Base-by-base conservation (phyloP, 2,888 invertebrate species). In the Drosophila ezoana region DNA sequence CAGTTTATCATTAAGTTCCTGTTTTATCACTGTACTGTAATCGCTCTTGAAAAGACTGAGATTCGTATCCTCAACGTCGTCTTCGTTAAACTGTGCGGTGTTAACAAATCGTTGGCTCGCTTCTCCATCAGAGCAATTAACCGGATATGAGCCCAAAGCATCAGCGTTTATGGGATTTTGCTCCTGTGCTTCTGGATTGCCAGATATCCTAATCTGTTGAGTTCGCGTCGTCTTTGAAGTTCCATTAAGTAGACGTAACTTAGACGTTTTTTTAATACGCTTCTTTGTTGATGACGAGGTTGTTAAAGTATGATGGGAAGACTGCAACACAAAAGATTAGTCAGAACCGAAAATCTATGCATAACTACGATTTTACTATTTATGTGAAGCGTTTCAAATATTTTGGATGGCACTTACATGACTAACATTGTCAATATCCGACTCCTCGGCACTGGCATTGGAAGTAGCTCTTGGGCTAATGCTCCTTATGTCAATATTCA, bases 401-500 rank as follows among this genome's bases (percentile, higher is more conserved):
- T 33, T 18, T 52, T 53, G 28, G 18, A 9, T 38, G 8, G 2
- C 11, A 57, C 70, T 47, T 57, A 76, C 78, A 40, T 47, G 40
- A n/a, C 47, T 33, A n/a, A 20, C 35, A 14, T 59, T 47, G 13
- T 56, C 59, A 10, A 23, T 14, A 10, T 69, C 72, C 20, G 79
- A 69, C 32, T 72, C 60, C 8, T 28, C 28, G 8, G 8, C 8
- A 8, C 28, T 28, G 8, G 28, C 28, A 54, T 45, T 65, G 14
- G 63, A 69, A 38, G 41, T 57, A 14, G 38, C 41, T 37, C 20
- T 54, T 0, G 72, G 58, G 37, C 68, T 72, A 6, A 48, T 43
- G 44, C 69, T 66, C 3, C 48, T 45, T 38, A 57, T 20, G 6
- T 65, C 65, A 9, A 72, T 66, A n/a, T 76, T 69, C 35, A 61